Evolutionary conservation across 2,113 vertebrate species (phyloP).

Genomic region (Chiloscyllium plagiosum): DNA sequence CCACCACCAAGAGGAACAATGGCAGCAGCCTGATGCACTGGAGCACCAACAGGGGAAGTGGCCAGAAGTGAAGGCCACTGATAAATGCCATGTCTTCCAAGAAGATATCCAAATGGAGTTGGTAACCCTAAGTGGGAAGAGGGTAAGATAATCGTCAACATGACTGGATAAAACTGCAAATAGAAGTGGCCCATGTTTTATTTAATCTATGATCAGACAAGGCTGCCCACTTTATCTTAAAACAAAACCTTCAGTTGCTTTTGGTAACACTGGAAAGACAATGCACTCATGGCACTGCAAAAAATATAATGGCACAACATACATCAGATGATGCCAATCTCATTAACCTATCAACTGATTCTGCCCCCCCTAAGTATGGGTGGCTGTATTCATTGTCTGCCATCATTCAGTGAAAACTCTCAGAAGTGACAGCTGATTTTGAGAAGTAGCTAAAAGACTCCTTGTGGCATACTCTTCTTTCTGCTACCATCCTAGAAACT

Average conservation of each 20-base stretch:
- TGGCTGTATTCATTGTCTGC: not conserved
- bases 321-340: not conserved
- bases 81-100: not conserved
- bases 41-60: not conserved
- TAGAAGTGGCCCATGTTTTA: not conserved
- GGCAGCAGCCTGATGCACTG: not conserved
- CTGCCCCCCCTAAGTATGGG: not conserved
- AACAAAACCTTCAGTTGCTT: not conserved
- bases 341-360: not conserved
- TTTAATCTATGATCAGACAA: not conserved
- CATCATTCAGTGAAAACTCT: not conserved
- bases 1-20: too few relatives aligned
- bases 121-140: not conserved
- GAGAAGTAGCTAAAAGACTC: too few relatives aligned
- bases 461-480: not conserved
- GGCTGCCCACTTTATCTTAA: not conserved
- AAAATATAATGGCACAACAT: too few relatives aligned
- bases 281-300: not conserved
- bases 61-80: not conserved
- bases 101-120: not conserved
- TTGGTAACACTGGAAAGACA: not conserved
- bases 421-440: not conserved
- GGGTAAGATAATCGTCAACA: not conserved
- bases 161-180: not conserved
- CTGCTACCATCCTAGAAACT: not conserved